Evolutionary conservation across 1,140 invertebrate species (phyloP), one percentile per base, ranked within the genome.

Genomic region (Trypoxylus dichotomus): DNA sequence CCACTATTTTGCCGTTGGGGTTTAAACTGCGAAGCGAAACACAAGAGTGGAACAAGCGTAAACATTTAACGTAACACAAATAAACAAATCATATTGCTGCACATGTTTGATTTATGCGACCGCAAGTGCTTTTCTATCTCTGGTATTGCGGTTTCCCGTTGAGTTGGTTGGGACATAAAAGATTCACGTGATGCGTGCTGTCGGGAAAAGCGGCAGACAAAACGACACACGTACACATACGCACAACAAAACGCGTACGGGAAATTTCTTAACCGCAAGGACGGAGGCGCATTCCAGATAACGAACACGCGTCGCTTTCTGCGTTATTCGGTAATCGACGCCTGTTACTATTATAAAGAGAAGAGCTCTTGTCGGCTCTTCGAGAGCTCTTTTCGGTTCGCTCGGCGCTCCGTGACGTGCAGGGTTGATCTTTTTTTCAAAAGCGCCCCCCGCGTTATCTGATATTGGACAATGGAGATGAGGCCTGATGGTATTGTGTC

Each of bases 81-180:
- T 77, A 77, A 77, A 77, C 76, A 77, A 77, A 77, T 77, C 76
- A 71, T 73, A 77, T 77, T 42, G 76, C 43, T 77, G 76, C 76
- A 71, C 68, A 77, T 77, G 76, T 77, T 77, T 77, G 76, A 77
- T 77, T 77, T 77, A 77, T 77, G 76, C 68, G 68, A 77, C 76
- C 76, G 76, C 76, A 77, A 77, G 76, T 77, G 76, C 60, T 74
- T 77, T 71, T 47, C 32, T 77, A 77, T 68, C 60, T 73, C 76
- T 77, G 71, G 63, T 71, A 68, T 77, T 77, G 76, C 76, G 76
- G 76, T 77, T 77, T 77, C 68, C 24, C 63, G 76, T 77, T 77
- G 71, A 54, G 76, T 43, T 74, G 68, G 43, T 60, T 25, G 37
- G 60, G 43, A 68, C 68, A 77, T 77, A 77, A 77, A 77, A 77